A percentile compares a stretch with the other conserved stretches of the same genome.
These are phyloP conservation scores for Leucophenga varia DNA, from an alignment of 1,140 invertebrate genomes.

Conservation along the genomic window DNA sequence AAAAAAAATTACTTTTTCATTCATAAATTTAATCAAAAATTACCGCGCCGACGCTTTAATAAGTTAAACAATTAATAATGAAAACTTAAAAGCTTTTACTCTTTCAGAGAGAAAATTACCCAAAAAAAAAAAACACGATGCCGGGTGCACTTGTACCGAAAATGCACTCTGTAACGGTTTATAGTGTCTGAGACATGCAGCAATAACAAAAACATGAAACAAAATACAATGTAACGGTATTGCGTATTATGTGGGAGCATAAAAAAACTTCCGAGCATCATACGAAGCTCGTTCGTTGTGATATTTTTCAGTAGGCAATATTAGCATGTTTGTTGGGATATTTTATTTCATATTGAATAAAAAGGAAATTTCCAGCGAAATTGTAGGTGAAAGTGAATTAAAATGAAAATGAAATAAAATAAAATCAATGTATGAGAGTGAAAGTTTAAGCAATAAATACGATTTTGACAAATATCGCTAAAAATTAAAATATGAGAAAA, in stretches of 20 bases:
- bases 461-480: no score
- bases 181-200: conserved; percentile 25
- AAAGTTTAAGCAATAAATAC: no score
- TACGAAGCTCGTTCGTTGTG: no score
- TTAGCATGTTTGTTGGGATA: no score
- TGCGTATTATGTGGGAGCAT: no score
- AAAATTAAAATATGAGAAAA: no score
- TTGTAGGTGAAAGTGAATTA: conserved; percentile 24
- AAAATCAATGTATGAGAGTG: no score
- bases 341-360: conserved; percentile 15
- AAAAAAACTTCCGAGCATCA: no score
- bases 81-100: conserved; percentile 24
- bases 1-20: conserved; percentile 44
- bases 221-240: no score
- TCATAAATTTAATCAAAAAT: conserved; percentile 34
- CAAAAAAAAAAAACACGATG: neutral
- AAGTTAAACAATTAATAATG: no score
- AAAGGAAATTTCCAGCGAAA: conserved; percentile 44
- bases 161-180: conserved; percentile 17
- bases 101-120: conserved; percentile 8
- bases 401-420: no score
- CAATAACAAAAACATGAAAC: conserved; percentile 13
- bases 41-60: conserved; percentile 35
- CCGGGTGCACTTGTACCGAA: conserved; percentile 17
- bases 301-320: no score